phyloP scores from a whole-genome alignment of 2,888 invertebrate species.

The Lymantria monacha region DNA sequence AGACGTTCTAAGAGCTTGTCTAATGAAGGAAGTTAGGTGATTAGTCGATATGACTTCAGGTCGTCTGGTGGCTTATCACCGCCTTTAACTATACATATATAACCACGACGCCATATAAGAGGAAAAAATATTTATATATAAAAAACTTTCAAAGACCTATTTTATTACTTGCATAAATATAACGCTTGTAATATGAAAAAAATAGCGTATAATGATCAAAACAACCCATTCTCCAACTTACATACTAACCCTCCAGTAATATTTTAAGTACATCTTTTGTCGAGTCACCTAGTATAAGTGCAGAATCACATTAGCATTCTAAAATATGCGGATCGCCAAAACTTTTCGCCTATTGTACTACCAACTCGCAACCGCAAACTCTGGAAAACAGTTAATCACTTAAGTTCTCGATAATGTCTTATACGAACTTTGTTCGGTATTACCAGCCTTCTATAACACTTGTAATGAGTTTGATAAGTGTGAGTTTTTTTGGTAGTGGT shows the following conservation, averaged over 20 bases:
- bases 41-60: no score
- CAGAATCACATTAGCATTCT: conserved; percentile 53
- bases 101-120: no score
- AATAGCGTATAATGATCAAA: conserved; percentile 6
- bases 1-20: no score
- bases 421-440: conserved; percentile 27
- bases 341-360: conserved; percentile 57
- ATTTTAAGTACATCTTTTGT: conserved; percentile 24
- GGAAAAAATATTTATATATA: no score
- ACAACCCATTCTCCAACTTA: conserved; percentile 19
- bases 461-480: conserved; percentile 28
- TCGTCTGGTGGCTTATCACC: no score
- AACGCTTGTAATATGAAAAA: background rate
- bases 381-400: conserved; percentile 66
- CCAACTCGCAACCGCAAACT: conserved; percentile 32
- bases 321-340: conserved; percentile 57
- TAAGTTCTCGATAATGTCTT: conserved; percentile 66
- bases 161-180: no score
- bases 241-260: conserved; percentile 14
- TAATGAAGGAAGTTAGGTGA: no score
- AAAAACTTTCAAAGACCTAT: no score
- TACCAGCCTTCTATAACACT: conserved; percentile 17
- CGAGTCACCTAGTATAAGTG: conserved; percentile 35
- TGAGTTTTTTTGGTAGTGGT: conserved; percentile 9
- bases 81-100: no score